Evolutionary conservation across 2,888 invertebrate genomes (phyloP), one percentile per base, ranked within the genome.

Genomic region (Tetanocera ferruginea): DNA sequence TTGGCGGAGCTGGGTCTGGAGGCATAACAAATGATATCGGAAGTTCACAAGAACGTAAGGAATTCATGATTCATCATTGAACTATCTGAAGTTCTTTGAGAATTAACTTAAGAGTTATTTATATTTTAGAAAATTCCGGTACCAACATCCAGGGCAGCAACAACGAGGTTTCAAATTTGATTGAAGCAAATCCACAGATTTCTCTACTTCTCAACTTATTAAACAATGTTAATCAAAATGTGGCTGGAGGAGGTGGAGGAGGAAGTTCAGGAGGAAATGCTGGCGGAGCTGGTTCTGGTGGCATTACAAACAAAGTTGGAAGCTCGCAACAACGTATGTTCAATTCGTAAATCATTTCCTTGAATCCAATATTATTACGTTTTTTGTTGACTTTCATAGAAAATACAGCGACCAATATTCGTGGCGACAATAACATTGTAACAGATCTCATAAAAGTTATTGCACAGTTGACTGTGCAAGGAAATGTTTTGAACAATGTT

Each of bases 1-100:
- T 5, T 51, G 51, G 17, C 3, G 62, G 69, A 37, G 19, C 5
- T 43, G 49, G 43, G 3, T 3, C 51, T 5, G 8, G 51, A 3
- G n/a, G n/a, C n/a, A 11, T 6, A 5, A 51, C 51, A 8, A 76
- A 51, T 31, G 17, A 34, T 31, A 76, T 76, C 37, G 67, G 57
- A 14, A 43, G 55, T 37, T 11, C 17, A 3, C 51, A 51, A n/a
- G 51, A 8, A 11, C n/a, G 51, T 51, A 51, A 51, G 51, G 6
- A n/a, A n/a, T n/a, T n/a, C n/a, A 6, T 37, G 8, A 4, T 31
- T 4, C 31, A 31, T 31, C 3, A 4, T 31, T 31, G 3, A 4
- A 31, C 31, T 31, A 31, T 31, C 3, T 31, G 5, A 31, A 31
- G 31, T 31, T 31, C 31, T 5, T 31, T 31, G 31, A 31, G 31